Conservation (phyloP, 2,797 vertebrate species). For the Huso huso region DNA sequence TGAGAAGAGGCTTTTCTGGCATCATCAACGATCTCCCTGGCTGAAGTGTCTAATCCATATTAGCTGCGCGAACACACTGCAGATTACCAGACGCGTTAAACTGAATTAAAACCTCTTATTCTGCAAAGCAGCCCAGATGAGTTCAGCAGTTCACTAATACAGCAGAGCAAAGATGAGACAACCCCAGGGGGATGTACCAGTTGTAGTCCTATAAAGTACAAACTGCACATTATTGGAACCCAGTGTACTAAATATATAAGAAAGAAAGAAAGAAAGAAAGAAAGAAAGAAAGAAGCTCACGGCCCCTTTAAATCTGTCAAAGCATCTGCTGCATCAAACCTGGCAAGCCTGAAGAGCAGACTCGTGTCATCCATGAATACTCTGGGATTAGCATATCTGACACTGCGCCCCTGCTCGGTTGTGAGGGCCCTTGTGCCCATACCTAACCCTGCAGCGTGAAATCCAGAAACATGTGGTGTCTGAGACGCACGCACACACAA, state of each 20-base stretch:
- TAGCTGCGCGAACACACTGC: constrained; percentile 46
- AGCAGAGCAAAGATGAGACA: no score
- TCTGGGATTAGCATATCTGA: constrained; percentile 64
- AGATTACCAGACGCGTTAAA: constrained; percentile 52
- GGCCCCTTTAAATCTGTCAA: constrained; percentile 59
- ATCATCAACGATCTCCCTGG: constrained; percentile 48
- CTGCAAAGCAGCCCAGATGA: background rate
- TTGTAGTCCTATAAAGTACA: no score
- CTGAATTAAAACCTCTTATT: constrained; percentile 48
- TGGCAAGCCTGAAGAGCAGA: constrained; percentile 53
- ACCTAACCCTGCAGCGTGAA: constrained; percentile 40
- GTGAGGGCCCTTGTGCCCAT: constrained; percentile 47
- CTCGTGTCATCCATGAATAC: constrained; percentile 59
- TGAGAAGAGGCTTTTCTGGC: constrained; percentile 57
- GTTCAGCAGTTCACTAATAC: no score
- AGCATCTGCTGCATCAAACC: constrained; percentile 64
- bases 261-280: no score
- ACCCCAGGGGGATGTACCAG: no score
- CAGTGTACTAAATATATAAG: no score
- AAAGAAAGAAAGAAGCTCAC: constrained; percentile 33
- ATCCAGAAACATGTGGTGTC: constrained; percentile 45
- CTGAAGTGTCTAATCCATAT: constrained; percentile 63
- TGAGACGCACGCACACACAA: constrained; percentile 13
- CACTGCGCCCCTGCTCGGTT: constrained; percentile 39
- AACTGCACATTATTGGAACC: no score